Evolutionary conservation across 2,888 invertebrate species (phyloP), one percentile per base, ranked within the genome.

Genomic region (Corbicula japonica): DNA sequence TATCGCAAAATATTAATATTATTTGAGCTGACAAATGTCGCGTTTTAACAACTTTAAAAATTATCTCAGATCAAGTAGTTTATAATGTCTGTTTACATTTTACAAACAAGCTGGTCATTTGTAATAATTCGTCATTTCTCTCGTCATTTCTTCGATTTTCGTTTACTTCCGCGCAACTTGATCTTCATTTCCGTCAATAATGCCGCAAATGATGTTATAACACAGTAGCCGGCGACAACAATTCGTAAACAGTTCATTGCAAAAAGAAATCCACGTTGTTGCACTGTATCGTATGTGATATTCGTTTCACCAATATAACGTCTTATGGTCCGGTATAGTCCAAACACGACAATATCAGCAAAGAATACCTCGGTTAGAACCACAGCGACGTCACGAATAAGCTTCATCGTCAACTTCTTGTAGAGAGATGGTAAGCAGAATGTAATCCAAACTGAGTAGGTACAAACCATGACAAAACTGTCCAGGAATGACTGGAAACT

Each of bases 261-360:
- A 46, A 79, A 79, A 4, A 79, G 35, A 44, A 56, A 79, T 10
- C 70, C 74, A 28, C 74, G 69, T 18, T 79, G 79, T 32, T 74
- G 65, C 12, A 46, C 21, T 23, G 66, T 30, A 1, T 79, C 74
- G 28, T 66, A 79, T 12, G 60, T 32, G 3, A 74, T 70, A 21
- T 79, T 75, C 8, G 32, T 35, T 12, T 56, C 71, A 2, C 54
- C 26, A 10, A 56, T 26, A 56, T 62, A 54, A 5, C 61, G 41
- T 5, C 65, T 56, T n/a, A 79, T 30, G 30, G 52, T 54, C 30
- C 61, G 65, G 60, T 79, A 75, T 18, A 56, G 35, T 44, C 74
- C 58, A 46, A 79, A 79, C 15, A 75, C 61, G 3, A 56, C n/a
- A 10, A 79, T 23, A 41, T 79, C 79, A 15, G 79, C 74, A 26